These are phyloP conservation scores for Aegotheles bennettii DNA, from an alignment of 2,113 vertebrate species.

Conservation along the genomic window DNA sequence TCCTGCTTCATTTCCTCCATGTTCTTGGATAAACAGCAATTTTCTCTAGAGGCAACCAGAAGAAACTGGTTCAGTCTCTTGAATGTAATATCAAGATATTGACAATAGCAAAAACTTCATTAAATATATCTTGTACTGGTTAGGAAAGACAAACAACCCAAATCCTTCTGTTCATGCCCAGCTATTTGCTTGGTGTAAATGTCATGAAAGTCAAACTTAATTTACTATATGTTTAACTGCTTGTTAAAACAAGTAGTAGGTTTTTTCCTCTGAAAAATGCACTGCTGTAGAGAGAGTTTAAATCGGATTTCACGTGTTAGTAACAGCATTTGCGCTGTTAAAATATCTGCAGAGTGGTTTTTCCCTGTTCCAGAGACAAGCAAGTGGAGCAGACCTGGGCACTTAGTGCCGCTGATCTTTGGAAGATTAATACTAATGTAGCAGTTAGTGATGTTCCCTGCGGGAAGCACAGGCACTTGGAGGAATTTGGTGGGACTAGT, in stretches of 20 bases:
- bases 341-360: neutral
- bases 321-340: neutral
- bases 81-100: neutral
- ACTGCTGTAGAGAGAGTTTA: neutral
- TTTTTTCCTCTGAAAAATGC: rapidly evolving
- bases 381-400: neutral
- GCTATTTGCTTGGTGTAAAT: constrained; percentile 31
- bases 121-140: neutral
- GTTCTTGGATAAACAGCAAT: neutral
- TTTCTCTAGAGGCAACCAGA: neutral
- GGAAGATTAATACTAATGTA: neutral
- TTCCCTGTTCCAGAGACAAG: neutral
- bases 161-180: neutral
- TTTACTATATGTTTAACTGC: neutral
- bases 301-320: neutral
- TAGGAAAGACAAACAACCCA: constrained; percentile 11
- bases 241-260: neutral
- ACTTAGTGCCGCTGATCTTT: rapidly evolving
- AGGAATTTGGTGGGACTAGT: neutral
- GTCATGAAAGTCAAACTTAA: neutral
- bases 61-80: neutral
- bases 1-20: neutral
- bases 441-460: neutral
- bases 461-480: rapidly evolving
- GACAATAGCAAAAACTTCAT: neutral